phyloP scores from a whole-genome alignment of 2,888 invertebrate species.

The Orgyia antiqua region DNA sequence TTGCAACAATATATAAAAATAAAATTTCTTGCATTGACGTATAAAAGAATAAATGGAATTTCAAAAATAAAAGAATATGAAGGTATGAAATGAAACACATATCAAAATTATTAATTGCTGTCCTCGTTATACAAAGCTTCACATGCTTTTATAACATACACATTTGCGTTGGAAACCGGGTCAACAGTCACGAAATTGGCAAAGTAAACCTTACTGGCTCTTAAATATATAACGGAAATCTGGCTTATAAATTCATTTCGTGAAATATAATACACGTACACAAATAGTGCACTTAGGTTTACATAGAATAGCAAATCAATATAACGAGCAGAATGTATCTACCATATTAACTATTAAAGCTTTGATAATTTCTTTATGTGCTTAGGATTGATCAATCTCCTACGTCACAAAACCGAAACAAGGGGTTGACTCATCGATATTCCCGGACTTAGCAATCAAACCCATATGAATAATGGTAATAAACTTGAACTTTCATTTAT shows the following conservation, averaged over 20 bases:
- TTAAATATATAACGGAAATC: slow-evolving; percentile 21
- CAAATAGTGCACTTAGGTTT: slow-evolving; percentile 29
- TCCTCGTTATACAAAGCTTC: slow-evolving; percentile 8
- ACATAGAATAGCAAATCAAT: slow-evolving; percentile 47
- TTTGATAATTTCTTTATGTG: slow-evolving; percentile 19
- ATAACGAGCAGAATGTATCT: slow-evolving; percentile 29
- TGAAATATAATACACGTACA: slow-evolving; percentile 21
- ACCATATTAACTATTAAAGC: slow-evolving; percentile 39
- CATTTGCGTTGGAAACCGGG: slow-evolving; percentile 23
- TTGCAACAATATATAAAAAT: too few relatives aligned
- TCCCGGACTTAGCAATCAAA: too few relatives aligned
- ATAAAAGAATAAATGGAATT: too few relatives aligned
- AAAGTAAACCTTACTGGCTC: slow-evolving; percentile 20
- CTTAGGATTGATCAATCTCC: slow-evolving; percentile 16
- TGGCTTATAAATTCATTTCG: slow-evolving; percentile 16
- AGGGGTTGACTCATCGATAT: slow-evolving; percentile 8
- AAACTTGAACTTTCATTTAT: too few relatives aligned
- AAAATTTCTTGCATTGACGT: too few relatives aligned
- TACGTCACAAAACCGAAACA: slow-evolving; percentile 11
- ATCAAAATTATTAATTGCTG: slow-evolving; percentile 9
- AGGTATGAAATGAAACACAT: slow-evolving; percentile 3
- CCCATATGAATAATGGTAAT: too few relatives aligned
- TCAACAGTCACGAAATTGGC: slow-evolving; percentile 26
- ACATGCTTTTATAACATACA: slow-evolving; percentile 16
- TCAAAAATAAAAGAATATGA: too few relatives aligned